Conservation (phyloP, 2,113 vertebrate genomes). For the Chlorocebus sabaeus region DNA sequence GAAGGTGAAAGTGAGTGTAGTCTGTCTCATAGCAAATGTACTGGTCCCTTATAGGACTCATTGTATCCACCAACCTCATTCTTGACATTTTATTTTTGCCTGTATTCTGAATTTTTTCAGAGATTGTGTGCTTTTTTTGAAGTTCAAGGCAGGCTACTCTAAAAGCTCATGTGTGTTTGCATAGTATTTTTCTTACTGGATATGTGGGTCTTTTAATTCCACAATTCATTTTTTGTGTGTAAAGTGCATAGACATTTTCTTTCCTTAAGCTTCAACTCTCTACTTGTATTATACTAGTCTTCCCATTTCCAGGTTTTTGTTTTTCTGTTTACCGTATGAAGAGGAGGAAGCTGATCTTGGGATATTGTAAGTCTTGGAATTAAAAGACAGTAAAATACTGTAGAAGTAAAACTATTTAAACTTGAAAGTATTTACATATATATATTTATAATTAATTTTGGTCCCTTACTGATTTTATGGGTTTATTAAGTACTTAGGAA, state of each 20-base stretch:
- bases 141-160: background rate
- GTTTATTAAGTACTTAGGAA: constrained; percentile 11
- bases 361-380: background rate
- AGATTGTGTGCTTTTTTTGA: background rate
- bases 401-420: constrained; percentile 14
- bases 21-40: background rate
- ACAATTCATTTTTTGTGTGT: background rate
- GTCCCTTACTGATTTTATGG: background rate
- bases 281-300: background rate
- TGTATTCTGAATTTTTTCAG: background rate
- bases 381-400: background rate
- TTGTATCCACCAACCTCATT: background rate
- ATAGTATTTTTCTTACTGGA: background rate
- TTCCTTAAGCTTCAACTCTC: background rate
- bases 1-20: background rate
- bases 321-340: background rate
- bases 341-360: background rate
- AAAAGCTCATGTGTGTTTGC: background rate
- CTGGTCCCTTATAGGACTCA: background rate
- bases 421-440: background rate
- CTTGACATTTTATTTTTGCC: background rate
- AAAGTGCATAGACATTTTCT: background rate
- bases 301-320: background rate
- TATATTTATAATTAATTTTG: background rate
- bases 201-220: background rate